Conservation (phyloP, 2,113 vertebrate genomes). For the Phoxinus phoxinus region DNA sequence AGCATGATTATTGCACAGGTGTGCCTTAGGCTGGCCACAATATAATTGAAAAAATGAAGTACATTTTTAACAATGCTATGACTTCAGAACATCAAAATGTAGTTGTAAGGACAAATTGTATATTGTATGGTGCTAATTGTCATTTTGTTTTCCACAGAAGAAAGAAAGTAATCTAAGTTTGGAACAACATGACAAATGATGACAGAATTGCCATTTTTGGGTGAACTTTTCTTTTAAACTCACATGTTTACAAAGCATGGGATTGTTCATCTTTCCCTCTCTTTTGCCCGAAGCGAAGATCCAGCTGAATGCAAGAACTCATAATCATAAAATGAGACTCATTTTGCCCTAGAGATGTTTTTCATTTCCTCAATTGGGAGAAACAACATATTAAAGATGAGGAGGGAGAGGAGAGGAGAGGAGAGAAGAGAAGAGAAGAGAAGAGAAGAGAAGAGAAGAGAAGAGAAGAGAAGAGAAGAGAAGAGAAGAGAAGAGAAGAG, state of each 20-base stretch:
- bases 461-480: background rate
- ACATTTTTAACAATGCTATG: too few species aligned
- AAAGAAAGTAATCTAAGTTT: background rate
- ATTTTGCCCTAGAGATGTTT: conserved; percentile 6
- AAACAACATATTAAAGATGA: background rate
- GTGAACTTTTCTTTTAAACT: background rate
- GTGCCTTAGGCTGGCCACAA: too few species aligned
- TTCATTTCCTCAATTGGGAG: conserved; percentile 18
- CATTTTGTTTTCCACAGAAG: background rate
- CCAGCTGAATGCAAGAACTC: conserved; percentile 28
- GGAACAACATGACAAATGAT: background rate
- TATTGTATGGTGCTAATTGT: too few species aligned
- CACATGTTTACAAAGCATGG: background rate
- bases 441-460: too few species aligned
- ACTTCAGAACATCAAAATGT: too few species aligned
- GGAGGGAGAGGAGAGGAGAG: too few species aligned
- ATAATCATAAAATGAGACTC: conserved; percentile 25
- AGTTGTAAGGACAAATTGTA: too few species aligned
- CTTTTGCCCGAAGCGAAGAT: background rate
- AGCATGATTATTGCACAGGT: too few species aligned
- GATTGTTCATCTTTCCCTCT: background rate
- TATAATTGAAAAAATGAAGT: too few species aligned
- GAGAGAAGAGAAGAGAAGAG: too few species aligned
- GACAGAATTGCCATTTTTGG: background rate
- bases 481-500: background rate